Conservation (phyloP, 2,113 vertebrate genomes). For the Petaurus breviceps region DNA sequence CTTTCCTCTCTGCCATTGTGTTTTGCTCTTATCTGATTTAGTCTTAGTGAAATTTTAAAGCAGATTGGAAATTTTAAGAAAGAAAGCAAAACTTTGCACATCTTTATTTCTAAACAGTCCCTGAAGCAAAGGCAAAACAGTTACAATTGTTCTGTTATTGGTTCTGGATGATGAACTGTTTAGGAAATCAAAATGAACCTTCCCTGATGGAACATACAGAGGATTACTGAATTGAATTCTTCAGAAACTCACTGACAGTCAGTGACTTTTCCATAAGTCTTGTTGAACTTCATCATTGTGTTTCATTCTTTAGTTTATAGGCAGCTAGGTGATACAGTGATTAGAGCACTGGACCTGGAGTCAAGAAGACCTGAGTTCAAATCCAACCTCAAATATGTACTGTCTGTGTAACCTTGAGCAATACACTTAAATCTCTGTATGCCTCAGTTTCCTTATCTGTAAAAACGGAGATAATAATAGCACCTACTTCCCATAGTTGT, state of each 20-base stretch:
- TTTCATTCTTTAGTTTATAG: not conserved
- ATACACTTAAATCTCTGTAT: constrained; percentile 27
- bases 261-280: not conserved
- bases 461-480: not conserved
- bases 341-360: not conserved
- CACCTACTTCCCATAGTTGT: not conserved
- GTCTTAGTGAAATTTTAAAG: constrained; percentile 13
- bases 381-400: not conserved
- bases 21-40: constrained; percentile 17
- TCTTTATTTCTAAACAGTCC: constrained; percentile 36
- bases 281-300: not conserved
- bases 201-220: not conserved
- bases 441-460: not conserved
- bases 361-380: constrained; percentile 15
- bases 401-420: constrained; percentile 6
- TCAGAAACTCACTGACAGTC: not conserved
- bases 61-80: not conserved
- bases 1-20: not conserved
- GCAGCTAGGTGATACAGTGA: not conserved
- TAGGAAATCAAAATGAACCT: not conserved
- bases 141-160: not conserved
- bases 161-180: not conserved
- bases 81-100: not conserved
- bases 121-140: not conserved
- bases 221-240: not conserved